Conservation (phyloP, 2,797 vertebrate species). For the Galago senegalensis region DNA sequence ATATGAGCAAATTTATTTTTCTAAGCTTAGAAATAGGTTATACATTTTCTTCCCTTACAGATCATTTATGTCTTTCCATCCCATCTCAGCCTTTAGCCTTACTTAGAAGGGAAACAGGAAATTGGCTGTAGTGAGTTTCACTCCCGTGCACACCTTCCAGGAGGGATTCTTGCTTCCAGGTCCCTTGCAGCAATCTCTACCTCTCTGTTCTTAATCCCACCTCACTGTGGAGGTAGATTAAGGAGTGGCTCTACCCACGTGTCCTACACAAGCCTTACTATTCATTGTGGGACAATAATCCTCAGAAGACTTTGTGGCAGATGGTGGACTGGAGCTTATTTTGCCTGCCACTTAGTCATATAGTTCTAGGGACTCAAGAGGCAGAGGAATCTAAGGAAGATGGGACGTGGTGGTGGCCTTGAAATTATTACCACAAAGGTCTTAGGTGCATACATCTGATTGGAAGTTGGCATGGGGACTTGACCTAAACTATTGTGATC, state of each 20-base stretch:
- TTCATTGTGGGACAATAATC: neutral
- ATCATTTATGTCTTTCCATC: neutral
- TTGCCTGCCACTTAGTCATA: neutral
- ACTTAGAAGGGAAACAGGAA: neutral
- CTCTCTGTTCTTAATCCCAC: neutral
- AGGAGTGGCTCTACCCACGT: neutral
- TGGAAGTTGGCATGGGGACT: neutral
- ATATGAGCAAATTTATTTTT: neutral
- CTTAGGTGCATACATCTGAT: neutral
- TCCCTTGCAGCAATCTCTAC: neutral
- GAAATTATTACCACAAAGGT: neutral
- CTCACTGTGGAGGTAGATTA: neutral
- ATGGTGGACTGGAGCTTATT: neutral
- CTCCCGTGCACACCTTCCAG: neutral
- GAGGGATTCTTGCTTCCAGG: neutral
- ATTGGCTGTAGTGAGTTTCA: neutral
- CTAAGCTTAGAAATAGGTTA: neutral
- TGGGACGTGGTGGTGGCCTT: too few relatives aligned
- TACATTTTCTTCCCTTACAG: neutral
- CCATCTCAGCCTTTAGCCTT: neutral
- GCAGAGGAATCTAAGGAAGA: neutral
- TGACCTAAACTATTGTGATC: neutral
- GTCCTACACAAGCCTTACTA: neutral
- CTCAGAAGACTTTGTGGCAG: neutral
- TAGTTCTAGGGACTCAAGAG: neutral